Percentiles rank a stretch among this genome's conserved stretches.
Conservation (phyloP, 2,888 invertebrate genomes). For the Agriopis aurantiaria region DNA sequence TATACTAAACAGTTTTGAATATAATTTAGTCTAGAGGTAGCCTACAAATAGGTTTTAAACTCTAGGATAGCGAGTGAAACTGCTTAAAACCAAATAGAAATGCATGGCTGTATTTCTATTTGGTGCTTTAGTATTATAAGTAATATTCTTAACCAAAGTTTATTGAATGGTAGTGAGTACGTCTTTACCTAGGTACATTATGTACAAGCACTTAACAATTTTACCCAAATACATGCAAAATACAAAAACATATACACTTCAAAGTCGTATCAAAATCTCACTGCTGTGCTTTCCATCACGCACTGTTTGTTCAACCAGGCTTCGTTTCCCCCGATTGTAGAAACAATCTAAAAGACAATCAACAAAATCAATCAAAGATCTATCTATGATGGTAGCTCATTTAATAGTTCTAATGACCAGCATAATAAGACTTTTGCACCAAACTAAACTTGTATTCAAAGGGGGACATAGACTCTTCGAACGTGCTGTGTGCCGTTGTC, state of each 20-base stretch:
- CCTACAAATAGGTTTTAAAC: no score
- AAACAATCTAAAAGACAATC: conserved; percentile 23
- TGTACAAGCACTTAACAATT: no score
- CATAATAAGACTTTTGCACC: conserved; percentile 4
- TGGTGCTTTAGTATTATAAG: no score
- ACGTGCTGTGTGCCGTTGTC: conserved; percentile 36
- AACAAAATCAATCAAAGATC: conserved; percentile 28
- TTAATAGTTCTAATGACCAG: conserved; percentile 9
- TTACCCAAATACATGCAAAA: background rate
- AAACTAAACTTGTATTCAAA: conserved; percentile 11
- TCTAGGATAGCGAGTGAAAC: no score
- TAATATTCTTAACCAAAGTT: no score
- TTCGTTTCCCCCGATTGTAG: conserved; percentile 21
- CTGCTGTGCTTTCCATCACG: conserved; percentile 60
- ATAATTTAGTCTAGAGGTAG: no score
- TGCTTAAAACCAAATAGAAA: no score
- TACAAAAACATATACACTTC: background rate
- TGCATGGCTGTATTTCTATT: no score
- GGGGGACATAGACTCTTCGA: conserved; percentile 25
- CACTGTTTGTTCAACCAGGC: conserved; percentile 61
- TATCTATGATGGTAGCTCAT: conserved; percentile 5
- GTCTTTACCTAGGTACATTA: no score
- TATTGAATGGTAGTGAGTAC: no score
- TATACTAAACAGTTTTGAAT: no score
- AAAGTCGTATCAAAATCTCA: conserved; percentile 42